phyloP scores from a whole-genome alignment of 2,797 vertebrate species.

The Florisuga fusca region DNA sequence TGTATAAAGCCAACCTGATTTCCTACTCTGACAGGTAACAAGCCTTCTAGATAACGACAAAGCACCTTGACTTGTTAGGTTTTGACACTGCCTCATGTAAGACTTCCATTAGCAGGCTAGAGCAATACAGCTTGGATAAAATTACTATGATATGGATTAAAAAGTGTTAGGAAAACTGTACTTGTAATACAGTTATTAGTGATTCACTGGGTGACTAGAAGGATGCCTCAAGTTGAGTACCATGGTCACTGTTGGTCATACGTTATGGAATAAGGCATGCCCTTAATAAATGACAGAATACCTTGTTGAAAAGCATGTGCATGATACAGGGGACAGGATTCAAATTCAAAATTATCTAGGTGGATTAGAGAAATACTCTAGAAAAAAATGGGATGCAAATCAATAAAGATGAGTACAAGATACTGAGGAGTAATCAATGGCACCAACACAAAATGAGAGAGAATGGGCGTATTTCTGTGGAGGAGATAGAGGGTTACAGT shows the following conservation, averaged over 20 bases:
- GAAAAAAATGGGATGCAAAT: background rate
- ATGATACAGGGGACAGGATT: background rate
- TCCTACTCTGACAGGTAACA: constrained; percentile 68
- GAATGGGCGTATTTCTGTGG: background rate
- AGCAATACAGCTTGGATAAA: constrained; percentile 23
- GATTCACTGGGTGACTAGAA: background rate
- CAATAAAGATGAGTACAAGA: background rate
- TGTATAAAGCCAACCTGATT: constrained; percentile 71
- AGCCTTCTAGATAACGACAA: constrained; percentile 57
- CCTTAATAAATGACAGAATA: background rate
- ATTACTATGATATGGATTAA: constrained; percentile 19
- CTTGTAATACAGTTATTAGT: background rate
- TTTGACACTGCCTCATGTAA: constrained; percentile 56
- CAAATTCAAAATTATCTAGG: background rate
- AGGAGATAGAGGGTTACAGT: background rate
- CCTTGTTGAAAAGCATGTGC: background rate
- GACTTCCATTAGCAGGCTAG: constrained; percentile 48
- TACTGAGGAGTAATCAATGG: background rate
- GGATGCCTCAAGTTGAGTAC: background rate
- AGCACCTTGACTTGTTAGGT: constrained; percentile 67
- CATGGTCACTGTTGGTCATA: background rate
- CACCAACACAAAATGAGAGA: background rate
- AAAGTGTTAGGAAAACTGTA: constrained; percentile 11
- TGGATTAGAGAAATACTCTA: background rate
- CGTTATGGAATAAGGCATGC: background rate